These are phyloP conservation scores for Microctenopoma stevenorrisi DNA, from an alignment of 2,797 vertebrate genomes.

Conservation along the genomic window DNA sequence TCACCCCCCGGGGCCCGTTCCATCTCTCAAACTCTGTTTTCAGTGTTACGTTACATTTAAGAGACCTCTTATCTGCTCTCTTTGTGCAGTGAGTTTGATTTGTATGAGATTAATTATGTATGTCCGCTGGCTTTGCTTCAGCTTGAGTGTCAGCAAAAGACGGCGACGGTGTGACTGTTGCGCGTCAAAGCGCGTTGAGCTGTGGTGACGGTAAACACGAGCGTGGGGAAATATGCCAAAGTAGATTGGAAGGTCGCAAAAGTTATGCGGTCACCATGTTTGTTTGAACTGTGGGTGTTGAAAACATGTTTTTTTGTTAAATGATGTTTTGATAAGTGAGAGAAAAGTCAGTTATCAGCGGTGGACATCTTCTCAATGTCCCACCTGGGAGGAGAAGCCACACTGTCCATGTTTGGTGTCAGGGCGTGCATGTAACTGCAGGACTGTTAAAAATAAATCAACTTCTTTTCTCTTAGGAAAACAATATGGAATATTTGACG, in stretches of 20 bases:
- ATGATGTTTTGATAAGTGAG: constrained; percentile 42
- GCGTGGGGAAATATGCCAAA: constrained; percentile 8
- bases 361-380: constrained; percentile 24
- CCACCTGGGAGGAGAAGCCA: constrained; percentile 42
- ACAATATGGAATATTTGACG: constrained; percentile 49
- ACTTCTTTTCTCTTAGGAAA: constrained; percentile 28
- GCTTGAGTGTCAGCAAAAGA: neutral
- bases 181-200: neutral
- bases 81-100: constrained; percentile 8
- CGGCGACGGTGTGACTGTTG: neutral
- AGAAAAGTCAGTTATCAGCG: constrained; percentile 42
- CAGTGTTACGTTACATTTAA: constrained; percentile 9
- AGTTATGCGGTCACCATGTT: constrained; percentile 31
- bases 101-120: neutral
- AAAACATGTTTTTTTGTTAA: constrained; percentile 30
- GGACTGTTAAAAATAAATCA: constrained; percentile 18
- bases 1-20: constrained; percentile 50
- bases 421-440: constrained; percentile 1
- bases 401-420: constrained; percentile 31
- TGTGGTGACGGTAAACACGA: neutral
- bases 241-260: neutral
- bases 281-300: constrained; percentile 57
- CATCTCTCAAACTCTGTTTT: constrained; percentile 38
- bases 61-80: constrained; percentile 6
- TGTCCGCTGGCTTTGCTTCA: neutral